Percentiles rank a stretch among this genome's conserved stretches.
These are phyloP conservation scores for Sabatieria punctata DNA, from an alignment of 2,888 invertebrate genomes.

Conservation along the genomic window DNA sequence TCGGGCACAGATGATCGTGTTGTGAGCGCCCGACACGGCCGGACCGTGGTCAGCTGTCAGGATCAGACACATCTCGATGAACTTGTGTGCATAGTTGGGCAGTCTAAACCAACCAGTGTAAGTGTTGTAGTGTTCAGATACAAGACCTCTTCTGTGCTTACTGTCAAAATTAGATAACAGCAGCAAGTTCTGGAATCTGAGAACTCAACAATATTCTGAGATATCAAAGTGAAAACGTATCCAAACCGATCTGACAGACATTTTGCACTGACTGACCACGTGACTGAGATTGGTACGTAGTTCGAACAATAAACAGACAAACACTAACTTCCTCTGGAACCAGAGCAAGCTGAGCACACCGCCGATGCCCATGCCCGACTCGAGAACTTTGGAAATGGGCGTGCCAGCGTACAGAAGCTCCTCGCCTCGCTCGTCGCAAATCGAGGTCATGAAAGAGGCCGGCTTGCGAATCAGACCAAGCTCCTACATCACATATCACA, in stretches of 20 bases:
- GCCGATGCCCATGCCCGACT: conserved; percentile 86
- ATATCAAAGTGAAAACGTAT: no score
- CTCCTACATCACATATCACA: conserved; percentile 44
- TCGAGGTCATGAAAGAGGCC: conserved; percentile 96
- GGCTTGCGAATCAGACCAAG: conserved; percentile 93
- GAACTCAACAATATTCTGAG: no score
- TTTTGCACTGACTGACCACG: no score
- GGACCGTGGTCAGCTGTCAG: conserved; percentile 97
- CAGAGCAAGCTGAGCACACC: conserved; percentile 90
- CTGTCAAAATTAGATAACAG: no score
- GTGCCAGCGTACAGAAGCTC: conserved; percentile 91
- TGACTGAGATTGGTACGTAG: no score
- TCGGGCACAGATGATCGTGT: conserved; percentile 90
- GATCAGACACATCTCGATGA: conserved; percentile 97
- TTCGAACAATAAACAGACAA: no score
- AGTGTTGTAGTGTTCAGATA: no score
- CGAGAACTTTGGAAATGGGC: conserved; percentile 57
- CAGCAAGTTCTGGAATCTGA: no score
- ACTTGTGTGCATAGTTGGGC: conserved; percentile 81
- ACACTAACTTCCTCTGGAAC: conserved; percentile 66
- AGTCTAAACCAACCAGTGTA: conserved; percentile 48
- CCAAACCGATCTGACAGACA: no score
- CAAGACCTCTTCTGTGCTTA: no score
- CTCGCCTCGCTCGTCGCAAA: conserved; percentile 95
- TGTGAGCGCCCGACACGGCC: conserved; percentile 94